Conservation (phyloP, 1,140 invertebrate species). For the Eriocheir sinensis region DNA sequence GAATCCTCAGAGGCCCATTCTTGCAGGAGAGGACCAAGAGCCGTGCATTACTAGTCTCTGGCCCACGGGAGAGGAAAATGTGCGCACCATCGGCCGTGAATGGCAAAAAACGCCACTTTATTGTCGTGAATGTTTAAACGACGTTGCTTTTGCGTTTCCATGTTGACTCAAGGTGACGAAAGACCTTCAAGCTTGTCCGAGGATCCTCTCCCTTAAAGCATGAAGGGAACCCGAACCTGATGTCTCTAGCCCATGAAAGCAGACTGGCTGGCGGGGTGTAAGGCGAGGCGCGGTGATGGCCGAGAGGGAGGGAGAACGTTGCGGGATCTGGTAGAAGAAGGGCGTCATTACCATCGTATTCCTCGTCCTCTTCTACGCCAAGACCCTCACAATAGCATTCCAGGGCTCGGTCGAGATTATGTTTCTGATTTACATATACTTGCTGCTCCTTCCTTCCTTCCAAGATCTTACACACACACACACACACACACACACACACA, state of each 20-base stretch:
- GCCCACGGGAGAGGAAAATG: too few relatives aligned
- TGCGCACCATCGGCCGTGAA: too few relatives aligned
- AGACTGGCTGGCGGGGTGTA: not conserved
- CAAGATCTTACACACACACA: not conserved
- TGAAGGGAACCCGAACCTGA: not conserved
- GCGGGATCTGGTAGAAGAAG: not conserved
- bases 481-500: constrained; percentile 4
- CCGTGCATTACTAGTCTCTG: too few relatives aligned
- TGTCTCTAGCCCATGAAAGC: too few relatives aligned
- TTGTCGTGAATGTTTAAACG: not conserved
- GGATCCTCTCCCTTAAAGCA: not conserved
- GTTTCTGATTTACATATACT: too few relatives aligned
- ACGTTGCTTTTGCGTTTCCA: not conserved
- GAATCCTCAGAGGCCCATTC: too few relatives aligned
- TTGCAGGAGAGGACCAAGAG: too few relatives aligned
- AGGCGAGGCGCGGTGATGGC: too few relatives aligned
- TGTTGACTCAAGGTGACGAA: not conserved
- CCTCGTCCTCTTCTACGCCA: not conserved
- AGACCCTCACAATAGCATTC: not conserved
- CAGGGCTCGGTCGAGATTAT: too few relatives aligned
- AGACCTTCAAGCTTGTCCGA: not conserved
- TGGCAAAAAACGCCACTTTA: too few relatives aligned
- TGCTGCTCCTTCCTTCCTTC: too few relatives aligned
- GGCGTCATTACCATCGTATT: not conserved
- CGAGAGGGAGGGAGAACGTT: not conserved